Conservation (phyloP, 2,113 vertebrate species). For the Scytalopus superciliaris region DNA sequence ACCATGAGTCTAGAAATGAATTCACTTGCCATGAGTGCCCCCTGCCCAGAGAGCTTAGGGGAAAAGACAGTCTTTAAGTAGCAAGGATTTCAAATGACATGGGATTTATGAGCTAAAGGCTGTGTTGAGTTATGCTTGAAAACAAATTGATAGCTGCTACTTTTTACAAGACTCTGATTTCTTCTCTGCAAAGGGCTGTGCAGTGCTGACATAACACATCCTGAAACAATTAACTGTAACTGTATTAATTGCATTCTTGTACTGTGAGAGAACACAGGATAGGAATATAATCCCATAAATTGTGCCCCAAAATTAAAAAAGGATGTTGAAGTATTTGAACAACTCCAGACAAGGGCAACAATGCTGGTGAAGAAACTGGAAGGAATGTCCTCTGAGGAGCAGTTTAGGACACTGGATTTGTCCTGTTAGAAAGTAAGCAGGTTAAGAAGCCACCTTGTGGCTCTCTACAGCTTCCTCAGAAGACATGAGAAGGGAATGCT, state of each 20-base stretch:
- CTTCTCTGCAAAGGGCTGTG: background rate
- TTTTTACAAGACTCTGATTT: background rate
- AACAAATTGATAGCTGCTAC: background rate
- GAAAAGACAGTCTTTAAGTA: background rate
- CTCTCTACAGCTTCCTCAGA: background rate
- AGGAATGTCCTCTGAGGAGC: background rate
- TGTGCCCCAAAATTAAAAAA: background rate
- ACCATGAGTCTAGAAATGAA: background rate
- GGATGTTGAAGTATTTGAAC: background rate
- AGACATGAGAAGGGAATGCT: background rate
- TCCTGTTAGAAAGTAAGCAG: background rate
- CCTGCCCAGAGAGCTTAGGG: background rate
- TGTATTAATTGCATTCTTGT: background rate
- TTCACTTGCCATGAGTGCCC: background rate
- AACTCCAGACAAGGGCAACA: background rate
- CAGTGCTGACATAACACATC: background rate
- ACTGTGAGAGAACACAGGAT: background rate
- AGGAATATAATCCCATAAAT: background rate
- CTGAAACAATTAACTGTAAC: background rate
- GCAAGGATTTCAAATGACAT: background rate
- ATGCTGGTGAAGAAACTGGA: background rate
- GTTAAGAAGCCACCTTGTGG: rapidly evolving
- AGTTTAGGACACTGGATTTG: background rate
- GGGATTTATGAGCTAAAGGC: background rate
- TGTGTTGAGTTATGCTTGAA: background rate